Percentiles rank a stretch among this genome's conserved stretches.
These are phyloP conservation scores for Drymonia ruficornis DNA, from an alignment of 2,888 invertebrate genomes.

Conservation along the genomic window DNA sequence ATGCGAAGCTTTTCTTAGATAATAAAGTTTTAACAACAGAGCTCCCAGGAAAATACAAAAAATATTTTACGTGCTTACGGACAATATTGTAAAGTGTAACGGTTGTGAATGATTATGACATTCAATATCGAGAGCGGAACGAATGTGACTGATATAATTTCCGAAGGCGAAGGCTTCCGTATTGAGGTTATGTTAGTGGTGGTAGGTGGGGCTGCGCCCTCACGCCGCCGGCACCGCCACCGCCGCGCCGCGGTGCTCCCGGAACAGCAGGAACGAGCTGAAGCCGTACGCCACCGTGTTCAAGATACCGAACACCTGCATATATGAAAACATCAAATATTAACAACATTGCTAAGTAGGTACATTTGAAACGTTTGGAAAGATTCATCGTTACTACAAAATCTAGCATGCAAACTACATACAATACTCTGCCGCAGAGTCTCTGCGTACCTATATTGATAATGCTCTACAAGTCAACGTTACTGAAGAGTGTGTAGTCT, in stretches of 20 bases:
- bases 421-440: too few relatives aligned
- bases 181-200: conserved; percentile 31
- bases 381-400: too few relatives aligned
- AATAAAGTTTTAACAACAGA: conserved; percentile 2
- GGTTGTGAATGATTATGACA: conserved; percentile 26
- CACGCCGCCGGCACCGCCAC: conserved; percentile 44
- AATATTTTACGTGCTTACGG: conserved; percentile 28
- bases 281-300: conserved; percentile 92
- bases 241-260: conserved; percentile 87
- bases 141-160: conserved; percentile 40
- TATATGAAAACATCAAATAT: conserved; percentile 42
- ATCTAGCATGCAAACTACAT: too few relatives aligned
- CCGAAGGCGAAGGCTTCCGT: conserved; percentile 37
- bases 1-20: background rate
- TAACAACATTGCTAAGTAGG: background rate
- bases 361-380: too few relatives aligned
- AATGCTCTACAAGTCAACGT: too few relatives aligned
- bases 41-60: conserved; percentile 20
- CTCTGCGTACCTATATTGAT: too few relatives aligned
- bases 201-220: conserved; percentile 25
- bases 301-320: conserved; percentile 92
- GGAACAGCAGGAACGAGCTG: conserved; percentile 90
- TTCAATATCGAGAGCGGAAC: conserved; percentile 47
- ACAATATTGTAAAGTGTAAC: conserved; percentile 25
- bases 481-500: too few relatives aligned